Evolutionary conservation across 2,797 vertebrate species (phyloP).

Genomic region (Danio tinwini): DNA sequence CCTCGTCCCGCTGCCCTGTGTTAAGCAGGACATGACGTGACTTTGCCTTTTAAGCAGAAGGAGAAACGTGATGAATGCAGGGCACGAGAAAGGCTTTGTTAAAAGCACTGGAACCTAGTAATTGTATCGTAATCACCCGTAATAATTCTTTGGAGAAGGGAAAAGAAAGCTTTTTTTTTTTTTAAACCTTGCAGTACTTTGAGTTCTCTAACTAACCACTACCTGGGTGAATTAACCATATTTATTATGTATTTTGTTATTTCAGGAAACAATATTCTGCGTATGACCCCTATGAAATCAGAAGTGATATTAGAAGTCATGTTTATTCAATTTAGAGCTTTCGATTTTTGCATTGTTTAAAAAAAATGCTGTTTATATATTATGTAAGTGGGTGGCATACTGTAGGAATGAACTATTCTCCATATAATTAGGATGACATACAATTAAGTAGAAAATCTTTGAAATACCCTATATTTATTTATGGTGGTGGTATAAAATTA

Average conservation of each 20-base stretch:
- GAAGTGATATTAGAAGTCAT: not conserved
- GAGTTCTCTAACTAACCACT: constrained; percentile 3
- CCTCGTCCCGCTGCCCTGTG: constrained; percentile 33
- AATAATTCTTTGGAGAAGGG: not conserved
- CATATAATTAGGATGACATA: too few relatives aligned
- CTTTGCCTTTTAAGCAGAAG: constrained; percentile 29
- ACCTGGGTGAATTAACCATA: constrained; percentile 12
- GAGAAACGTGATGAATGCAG: constrained; percentile 14
- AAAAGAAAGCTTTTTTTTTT: constrained; percentile 1
- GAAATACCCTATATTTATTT: not conserved
- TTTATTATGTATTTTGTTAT: constrained; percentile 31
- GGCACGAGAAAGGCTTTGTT: constrained; percentile 4
- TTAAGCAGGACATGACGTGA: constrained; percentile 28
- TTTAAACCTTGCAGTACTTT: constrained; percentile 12
- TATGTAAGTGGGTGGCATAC: not conserved
- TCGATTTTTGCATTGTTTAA: not conserved
- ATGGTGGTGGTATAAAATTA: not conserved
- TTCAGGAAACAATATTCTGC: not conserved
- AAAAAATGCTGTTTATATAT: not conserved
- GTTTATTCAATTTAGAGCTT: not conserved
- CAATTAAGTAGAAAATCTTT: not conserved
- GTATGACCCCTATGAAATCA: not conserved
- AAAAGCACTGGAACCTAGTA: not conserved
- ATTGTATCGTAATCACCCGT: not conserved
- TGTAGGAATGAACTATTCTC: too few relatives aligned